These are phyloP conservation scores for Corynorhinus townsendii DNA, from an alignment of 2,113 vertebrate genomes.

Conservation along the genomic window DNA sequence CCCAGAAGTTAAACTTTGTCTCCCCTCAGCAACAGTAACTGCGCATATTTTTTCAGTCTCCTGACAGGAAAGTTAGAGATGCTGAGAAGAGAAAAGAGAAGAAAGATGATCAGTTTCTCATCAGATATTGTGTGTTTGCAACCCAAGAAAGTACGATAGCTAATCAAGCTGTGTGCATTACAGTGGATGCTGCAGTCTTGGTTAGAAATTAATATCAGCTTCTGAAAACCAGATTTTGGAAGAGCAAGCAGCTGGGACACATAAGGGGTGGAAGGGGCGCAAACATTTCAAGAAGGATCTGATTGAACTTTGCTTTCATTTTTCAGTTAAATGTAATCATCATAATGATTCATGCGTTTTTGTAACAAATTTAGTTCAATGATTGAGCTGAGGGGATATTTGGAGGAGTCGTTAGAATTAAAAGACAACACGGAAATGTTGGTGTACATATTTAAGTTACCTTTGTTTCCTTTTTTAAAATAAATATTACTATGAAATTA, in stretches of 20 bases:
- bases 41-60: conserved; percentile 74
- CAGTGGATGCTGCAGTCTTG: conserved; percentile 13
- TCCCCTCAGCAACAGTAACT: conserved; percentile 75
- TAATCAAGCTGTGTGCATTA: conserved; percentile 26
- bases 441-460: neutral
- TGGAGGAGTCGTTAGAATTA: neutral
- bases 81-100: conserved; percentile 60
- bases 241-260: neutral
- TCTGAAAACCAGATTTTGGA: conserved; percentile 34
- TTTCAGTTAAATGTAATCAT: conserved; percentile 63
- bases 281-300: conserved; percentile 58
- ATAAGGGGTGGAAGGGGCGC: neutral
- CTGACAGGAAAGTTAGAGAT: conserved; percentile 67
- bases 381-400: conserved; percentile 11
- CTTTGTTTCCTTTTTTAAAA: neutral
- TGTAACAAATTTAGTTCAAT: conserved; percentile 65
- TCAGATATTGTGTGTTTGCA: conserved; percentile 35
- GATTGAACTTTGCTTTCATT: conserved; percentile 72
- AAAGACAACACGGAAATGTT: neutral
- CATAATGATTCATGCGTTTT: conserved; percentile 47
- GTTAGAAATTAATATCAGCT: conserved; percentile 26
- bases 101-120: conserved; percentile 60
- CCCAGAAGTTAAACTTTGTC: conserved; percentile 82
- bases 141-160: conserved; percentile 30
- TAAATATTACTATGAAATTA: neutral